Evolutionary conservation across 2,113 vertebrate genomes (phyloP), one percentile per base, ranked within the genome.

Genomic region (Sula dactylatra): DNA sequence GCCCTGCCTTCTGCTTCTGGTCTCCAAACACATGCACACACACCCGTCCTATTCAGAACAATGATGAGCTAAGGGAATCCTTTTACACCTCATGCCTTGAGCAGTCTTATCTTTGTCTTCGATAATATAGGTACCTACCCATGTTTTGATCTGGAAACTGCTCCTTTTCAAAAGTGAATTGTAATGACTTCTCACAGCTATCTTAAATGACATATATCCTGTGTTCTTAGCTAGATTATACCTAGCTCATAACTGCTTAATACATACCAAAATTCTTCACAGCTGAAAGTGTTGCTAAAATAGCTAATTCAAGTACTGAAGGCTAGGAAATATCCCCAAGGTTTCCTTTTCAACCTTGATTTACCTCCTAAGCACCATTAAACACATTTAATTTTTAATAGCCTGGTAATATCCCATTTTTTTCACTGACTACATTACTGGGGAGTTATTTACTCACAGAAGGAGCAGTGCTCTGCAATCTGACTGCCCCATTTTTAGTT

Each of bases 341-440:
- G 83, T 64, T 93, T 92, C 83, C 24, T 91, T 87, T 71, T 78
- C 80, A 94, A 89, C 77, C 77, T 92, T 86, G 77, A 29, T 92
- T 94, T 95, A 42, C 77, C 91, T 78, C 44, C 83, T 38, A 84
- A 69, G 77, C 81, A 86, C 65, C 86, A 93, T 88, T 95, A 96
- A 89, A 91, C 42, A 84, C 40, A 34, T 64, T 93, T 87, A 89
- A 88, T 95, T 96, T 92, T 95, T 96, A 92, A 96, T 79, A 74
- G 38, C 26, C 19, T 55, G 10, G 47, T 91, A 96, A 84, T 96
- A 89, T 62, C 47, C 56, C 26, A n/a, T 80, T 61, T 82, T 73
- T 62, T n/a, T 18, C 77, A 26, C 31, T 47, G 67, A 42, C 45
- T 86, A 2, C 9, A 26, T 92, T 93, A 58, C 32, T n/a, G 64